These are phyloP conservation scores for Patella depressa DNA, from an alignment of 2,888 invertebrate genomes.

Conservation along the genomic window DNA sequence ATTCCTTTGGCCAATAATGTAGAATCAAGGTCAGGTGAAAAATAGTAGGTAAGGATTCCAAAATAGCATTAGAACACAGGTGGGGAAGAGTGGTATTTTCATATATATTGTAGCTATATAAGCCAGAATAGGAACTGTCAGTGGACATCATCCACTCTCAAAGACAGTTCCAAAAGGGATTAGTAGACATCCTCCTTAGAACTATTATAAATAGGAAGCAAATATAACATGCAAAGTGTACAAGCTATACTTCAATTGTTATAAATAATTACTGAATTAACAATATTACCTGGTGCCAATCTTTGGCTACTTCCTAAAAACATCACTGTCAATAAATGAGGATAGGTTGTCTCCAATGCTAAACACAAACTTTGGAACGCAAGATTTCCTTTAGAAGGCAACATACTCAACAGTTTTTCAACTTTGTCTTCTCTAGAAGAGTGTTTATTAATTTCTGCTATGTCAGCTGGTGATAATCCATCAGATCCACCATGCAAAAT, in stretches of 20 bases:
- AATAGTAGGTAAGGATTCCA: too few relatives aligned
- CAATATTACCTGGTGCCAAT: conserved; percentile 30
- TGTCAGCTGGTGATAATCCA: conserved; percentile 48
- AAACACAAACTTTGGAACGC: conserved; percentile 55
- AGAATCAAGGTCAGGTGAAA: too few relatives aligned
- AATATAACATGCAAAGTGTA: too few relatives aligned
- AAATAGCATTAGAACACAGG: too few relatives aligned
- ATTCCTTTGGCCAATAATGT: too few relatives aligned
- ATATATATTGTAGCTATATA: too few relatives aligned
- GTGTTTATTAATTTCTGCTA: conserved; percentile 53
- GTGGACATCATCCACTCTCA: too few relatives aligned
- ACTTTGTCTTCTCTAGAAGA: conserved; percentile 50
- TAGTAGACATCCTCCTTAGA: too few relatives aligned
- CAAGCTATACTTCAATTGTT: neutral
- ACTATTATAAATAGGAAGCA: too few relatives aligned
- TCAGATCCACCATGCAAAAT: conserved; percentile 51
- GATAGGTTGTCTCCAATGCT: conserved; percentile 57
- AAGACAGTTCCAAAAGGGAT: too few relatives aligned
- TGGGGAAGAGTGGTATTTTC: too few relatives aligned
- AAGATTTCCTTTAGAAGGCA: conserved; percentile 51
- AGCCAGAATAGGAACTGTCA: too few relatives aligned
- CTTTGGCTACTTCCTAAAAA: conserved; percentile 48
- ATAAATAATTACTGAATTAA: conserved; percentile 21
- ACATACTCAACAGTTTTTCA: conserved; percentile 57
- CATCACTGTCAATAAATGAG: conserved; percentile 59